Conservation (phyloP, 2,888 invertebrate species). For the Thyatira batis region DNA sequence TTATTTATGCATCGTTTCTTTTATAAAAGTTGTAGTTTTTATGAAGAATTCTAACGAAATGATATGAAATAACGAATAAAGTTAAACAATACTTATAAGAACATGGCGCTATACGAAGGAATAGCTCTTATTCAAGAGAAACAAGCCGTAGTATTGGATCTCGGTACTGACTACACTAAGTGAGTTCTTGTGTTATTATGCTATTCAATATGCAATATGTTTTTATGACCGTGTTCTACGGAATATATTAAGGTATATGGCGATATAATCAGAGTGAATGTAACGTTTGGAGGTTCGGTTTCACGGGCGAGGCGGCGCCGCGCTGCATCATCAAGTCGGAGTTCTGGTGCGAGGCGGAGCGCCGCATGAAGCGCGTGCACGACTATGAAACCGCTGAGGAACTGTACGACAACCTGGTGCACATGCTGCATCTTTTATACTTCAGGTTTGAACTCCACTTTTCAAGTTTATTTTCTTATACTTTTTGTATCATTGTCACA, state of each 20-base stretch:
- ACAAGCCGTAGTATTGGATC: conserved; percentile 93
- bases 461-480: neutral
- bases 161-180: conserved; percentile 96
- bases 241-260: too few species aligned
- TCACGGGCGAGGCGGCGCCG: conserved; percentile 94
- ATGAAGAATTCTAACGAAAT: neutral
- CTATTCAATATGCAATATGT: too few species aligned
- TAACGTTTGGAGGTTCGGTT: conserved; percentile 87
- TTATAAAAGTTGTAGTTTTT: too few species aligned
- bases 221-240: too few species aligned
- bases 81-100: neutral
- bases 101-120: conserved; percentile 91
- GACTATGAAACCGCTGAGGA: conserved; percentile 86
- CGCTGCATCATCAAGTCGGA: conserved; percentile 92
- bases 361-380: conserved; percentile 83
- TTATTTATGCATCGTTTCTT: too few species aligned
- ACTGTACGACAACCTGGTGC: conserved; percentile 92
- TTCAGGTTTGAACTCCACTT: conserved; percentile 86
- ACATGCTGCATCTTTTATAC: conserved; percentile 93
- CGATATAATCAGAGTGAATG: too few species aligned
- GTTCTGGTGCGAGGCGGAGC: conserved; percentile 85
- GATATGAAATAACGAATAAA: neutral
- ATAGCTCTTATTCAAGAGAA: conserved; percentile 91
- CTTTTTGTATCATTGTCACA: too few species aligned
- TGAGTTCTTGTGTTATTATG: conserved; percentile 56